These are phyloP conservation scores for Piscicola geometra DNA, from an alignment of 2,888 invertebrate species.

Conservation along the genomic window DNA sequence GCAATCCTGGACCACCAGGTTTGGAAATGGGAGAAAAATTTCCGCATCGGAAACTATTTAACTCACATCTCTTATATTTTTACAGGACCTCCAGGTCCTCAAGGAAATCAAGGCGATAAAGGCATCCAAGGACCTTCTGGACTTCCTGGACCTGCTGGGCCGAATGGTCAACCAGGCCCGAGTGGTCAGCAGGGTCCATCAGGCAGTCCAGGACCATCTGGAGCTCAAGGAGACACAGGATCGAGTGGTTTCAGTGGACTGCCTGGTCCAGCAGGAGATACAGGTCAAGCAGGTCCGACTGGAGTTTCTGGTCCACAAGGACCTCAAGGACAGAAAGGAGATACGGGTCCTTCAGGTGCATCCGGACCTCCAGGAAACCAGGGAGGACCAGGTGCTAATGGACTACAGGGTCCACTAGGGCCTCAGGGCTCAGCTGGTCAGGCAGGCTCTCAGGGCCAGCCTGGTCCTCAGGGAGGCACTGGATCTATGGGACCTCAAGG, in stretches of 20 bases:
- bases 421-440: slow-evolving; percentile 15
- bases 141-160: slow-evolving; percentile 29
- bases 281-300: slow-evolving; percentile 37
- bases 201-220: slow-evolving; percentile 33
- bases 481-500: slow-evolving; percentile 34
- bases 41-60: not conserved
- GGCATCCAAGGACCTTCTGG: slow-evolving; percentile 53
- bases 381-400: slow-evolving; percentile 15
- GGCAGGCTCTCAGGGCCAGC: slow-evolving; percentile 3
- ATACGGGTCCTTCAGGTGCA: slow-evolving; percentile 19
- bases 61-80: not conserved
- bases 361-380: slow-evolving; percentile 20
- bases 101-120: slow-evolving; percentile 27
- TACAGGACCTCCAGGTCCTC: slow-evolving; percentile 4
- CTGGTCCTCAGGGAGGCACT: slow-evolving; percentile 17
- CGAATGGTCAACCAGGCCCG: slow-evolving; percentile 34
- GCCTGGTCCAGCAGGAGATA: slow-evolving; percentile 39
- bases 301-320: slow-evolving; percentile 39
- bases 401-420: slow-evolving; percentile 30
- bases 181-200: slow-evolving; percentile 34
- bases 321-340: slow-evolving; percentile 40
- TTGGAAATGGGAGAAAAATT: too few relatives aligned
- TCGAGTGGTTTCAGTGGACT: slow-evolving; percentile 41
- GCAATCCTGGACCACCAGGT: not conserved
- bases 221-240: slow-evolving; percentile 45